Base-by-base conservation (phyloP, 2,888 invertebrate genomes). In the Cheilosia grossa region DNA sequence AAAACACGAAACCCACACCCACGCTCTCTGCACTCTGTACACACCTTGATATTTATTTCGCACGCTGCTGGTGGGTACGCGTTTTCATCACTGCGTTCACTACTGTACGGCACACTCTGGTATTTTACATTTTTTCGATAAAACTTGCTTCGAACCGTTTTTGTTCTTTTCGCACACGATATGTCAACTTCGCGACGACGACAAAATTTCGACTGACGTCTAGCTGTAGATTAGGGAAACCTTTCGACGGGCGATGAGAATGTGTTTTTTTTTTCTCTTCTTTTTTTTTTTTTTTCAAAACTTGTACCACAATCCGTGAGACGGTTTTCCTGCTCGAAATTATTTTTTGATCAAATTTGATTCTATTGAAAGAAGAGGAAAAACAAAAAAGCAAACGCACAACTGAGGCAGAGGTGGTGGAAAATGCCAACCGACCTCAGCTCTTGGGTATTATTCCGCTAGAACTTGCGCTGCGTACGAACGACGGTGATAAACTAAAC, bases 401-500 rank as follows among this genome's bases (percentile, higher is more conserved):
- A 79, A 69, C 74, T 74, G 74, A 72, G 75, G 85, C 81, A 54
- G 75, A 77, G 85, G 85, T 81, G 85, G 85, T 85, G 85, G 80
- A 77, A 58, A 63, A 33, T 81, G 81, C 81, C 81, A 81, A 85
- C 85, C 85, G 74, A 85, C 85, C 85, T 74, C 80, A 80, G 74
- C 64, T 75, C 74, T 80, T 73, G 49, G 53, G 5, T 81, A 66
- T 37, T 83, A 58, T 67, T 85, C 72, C 75, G 67, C 66, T 66
- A 85, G 67, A 85, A 85, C 85, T 77, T 87, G 90, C 88, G 87
- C 88, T 87, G 88, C 87, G 82, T 87, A 88, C 89, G 89, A 89
- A 87, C 87, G 89, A 89, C 88, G 87, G 83, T 89, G 89, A 85
- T 87, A 88, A 89, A 90, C 90, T 90, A 88, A 90, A 88, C 87